Percentiles rank a stretch among this genome's conserved stretches.
Conservation (phyloP, 2,797 vertebrate species). For the Dipus sagitta region DNA sequence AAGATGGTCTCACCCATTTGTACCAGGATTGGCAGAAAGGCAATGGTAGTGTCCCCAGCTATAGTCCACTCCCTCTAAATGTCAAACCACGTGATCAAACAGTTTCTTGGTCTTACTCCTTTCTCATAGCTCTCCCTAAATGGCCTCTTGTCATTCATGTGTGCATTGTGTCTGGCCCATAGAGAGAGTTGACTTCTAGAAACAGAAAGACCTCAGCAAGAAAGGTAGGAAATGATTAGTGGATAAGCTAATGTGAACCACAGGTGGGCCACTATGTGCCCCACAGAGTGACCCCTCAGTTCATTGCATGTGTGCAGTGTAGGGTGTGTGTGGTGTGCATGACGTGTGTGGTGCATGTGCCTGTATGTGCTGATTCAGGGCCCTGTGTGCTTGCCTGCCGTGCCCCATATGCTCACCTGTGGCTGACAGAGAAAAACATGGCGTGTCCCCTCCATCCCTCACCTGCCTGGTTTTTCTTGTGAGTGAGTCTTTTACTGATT, state of each 20-base stretch:
- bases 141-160: neutral
- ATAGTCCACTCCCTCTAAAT: slow-evolving; percentile 32
- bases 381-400: too few relatives aligned
- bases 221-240: neutral
- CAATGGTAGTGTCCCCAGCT: neutral
- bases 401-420: too few relatives aligned
- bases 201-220: neutral
- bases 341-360: too few relatives aligned
- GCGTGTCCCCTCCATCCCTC: too few relatives aligned
- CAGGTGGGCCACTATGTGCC: neutral
- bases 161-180: neutral
- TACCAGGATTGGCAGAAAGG: slow-evolving; percentile 29
- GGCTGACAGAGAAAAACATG: too few relatives aligned
- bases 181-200: neutral
- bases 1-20: neutral
- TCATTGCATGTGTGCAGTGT: too few relatives aligned
- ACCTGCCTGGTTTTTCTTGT: too few relatives aligned
- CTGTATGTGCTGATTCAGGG: too few relatives aligned
- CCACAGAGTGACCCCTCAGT: neutral
- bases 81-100: slow-evolving; percentile 35
- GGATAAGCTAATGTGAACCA: neutral
- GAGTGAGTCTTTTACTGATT: too few relatives aligned
- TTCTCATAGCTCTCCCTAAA: neutral
- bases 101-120: neutral
- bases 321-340: too few relatives aligned